A percentile compares a stretch with the other conserved stretches of the same genome.
Evolutionary conservation across 1,140 invertebrate genomes (phyloP).

Genomic region (Panagrolaimus sp.): DNA sequence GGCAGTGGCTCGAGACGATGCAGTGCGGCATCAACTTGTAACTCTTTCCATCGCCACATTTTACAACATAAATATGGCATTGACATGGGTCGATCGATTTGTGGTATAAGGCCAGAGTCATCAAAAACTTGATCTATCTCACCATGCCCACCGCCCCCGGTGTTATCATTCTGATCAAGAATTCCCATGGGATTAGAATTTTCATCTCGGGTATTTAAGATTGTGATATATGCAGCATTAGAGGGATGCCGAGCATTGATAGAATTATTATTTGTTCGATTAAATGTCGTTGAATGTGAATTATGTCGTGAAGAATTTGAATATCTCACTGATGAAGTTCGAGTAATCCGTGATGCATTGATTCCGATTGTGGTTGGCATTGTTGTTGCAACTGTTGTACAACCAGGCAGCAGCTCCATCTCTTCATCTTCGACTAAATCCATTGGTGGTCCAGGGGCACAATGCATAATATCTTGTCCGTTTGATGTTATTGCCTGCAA

Average conservation of each 20-base stretch:
- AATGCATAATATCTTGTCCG: conserved; percentile 49
- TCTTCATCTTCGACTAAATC: conserved; percentile 47
- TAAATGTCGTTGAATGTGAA: too few species aligned
- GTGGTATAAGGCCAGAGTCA: conserved; percentile 54
- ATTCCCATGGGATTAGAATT: conserved; percentile 10
- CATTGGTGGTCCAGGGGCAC: conserved; percentile 57
- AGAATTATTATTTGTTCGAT: too few species aligned
- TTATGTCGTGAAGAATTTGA: background rate
- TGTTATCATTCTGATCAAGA: conserved; percentile 26
- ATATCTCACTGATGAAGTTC: background rate
- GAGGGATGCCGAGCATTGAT: too few species aligned
- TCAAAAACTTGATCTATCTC: conserved; percentile 22
- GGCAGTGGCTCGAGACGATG: conserved; percentile 55
- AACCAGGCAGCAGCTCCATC: conserved; percentile 17
- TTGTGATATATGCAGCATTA: background rate
- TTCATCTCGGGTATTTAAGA: background rate
- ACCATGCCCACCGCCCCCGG: conserved; percentile 3
- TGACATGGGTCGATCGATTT: conserved; percentile 51
- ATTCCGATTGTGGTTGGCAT: background rate
- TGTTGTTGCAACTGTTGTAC: background rate
- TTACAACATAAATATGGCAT: conserved; percentile 58
- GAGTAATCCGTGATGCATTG: background rate
- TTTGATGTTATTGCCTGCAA: conserved; percentile 46
- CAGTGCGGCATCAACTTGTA: conserved; percentile 55
- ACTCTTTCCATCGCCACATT: conserved; percentile 57